Conservation (phyloP, 2,888 invertebrate species). For the Eupithecia dodoneata region DNA sequence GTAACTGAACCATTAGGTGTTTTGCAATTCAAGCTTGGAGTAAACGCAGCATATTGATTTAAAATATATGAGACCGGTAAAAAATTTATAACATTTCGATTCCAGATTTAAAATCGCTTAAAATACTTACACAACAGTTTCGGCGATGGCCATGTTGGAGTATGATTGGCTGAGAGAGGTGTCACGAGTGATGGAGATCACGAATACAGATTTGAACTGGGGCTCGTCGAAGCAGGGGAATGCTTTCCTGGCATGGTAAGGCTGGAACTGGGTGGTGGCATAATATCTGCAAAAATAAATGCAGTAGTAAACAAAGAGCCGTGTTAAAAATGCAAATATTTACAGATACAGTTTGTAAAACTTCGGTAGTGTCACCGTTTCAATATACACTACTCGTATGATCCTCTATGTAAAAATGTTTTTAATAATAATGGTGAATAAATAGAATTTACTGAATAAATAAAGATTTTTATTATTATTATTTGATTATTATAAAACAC, state of each 20-base stretch:
- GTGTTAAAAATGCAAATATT: neutral
- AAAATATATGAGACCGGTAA: neutral
- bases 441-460: no score
- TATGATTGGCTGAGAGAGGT: conserved; percentile 76
- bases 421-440: no score
- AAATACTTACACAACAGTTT: conserved; percentile 59
- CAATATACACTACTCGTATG: no score
- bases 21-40: neutral
- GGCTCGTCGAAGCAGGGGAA: conserved; percentile 97
- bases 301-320: neutral
- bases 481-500: no score
- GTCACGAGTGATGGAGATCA: conserved; percentile 86
- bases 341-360: no score
- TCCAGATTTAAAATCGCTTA: neutral
- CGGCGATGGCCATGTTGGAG: conserved; percentile 87
- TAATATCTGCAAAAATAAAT: conserved; percentile 58
- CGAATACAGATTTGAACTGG: conserved; percentile 89
- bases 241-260: conserved; percentile 90
- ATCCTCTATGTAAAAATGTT: no score
- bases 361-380: no score
- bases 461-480: no score
- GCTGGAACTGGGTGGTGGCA: conserved; percentile 91
- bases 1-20: neutral
- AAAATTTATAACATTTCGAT: neutral
- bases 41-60: neutral